Evolutionary conservation across 2,888 invertebrate species (phyloP).

Genomic region (Idaea straminata): DNA sequence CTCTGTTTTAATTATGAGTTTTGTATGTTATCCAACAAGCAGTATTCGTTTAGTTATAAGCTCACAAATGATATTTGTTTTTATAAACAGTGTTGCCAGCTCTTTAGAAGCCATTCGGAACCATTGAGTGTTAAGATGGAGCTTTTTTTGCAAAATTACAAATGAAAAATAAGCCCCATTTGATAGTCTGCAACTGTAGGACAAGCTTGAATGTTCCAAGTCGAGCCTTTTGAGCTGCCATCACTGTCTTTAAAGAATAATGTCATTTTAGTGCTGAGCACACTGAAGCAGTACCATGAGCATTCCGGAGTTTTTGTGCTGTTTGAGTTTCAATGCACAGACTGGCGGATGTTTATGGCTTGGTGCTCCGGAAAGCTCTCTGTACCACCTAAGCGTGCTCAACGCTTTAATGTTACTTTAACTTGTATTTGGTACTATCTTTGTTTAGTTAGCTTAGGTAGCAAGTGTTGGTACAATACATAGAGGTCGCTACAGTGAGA

Average conservation of each 20-base stretch:
- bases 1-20: slow-evolving; percentile 53
- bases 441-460: slow-evolving; percentile 29
- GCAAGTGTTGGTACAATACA: slow-evolving; percentile 42
- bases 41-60: slow-evolving; percentile 68
- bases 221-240: too few relatives aligned
- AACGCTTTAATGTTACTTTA: background rate
- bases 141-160: background rate
- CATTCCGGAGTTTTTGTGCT: too few relatives aligned
- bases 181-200: too few relatives aligned
- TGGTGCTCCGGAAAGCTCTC: too few relatives aligned
- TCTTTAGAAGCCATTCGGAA: background rate
- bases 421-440: slow-evolving; percentile 33
- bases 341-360: too few relatives aligned
- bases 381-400: too few relatives aligned
- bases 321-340: too few relatives aligned
- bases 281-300: too few relatives aligned
- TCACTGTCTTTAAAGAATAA: too few relatives aligned
- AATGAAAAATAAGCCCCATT: too few relatives aligned
- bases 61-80: slow-evolving; percentile 31
- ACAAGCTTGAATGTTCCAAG: too few relatives aligned
- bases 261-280: too few relatives aligned
- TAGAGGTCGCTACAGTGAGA: slow-evolving; percentile 53
- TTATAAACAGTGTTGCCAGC: slow-evolving; percentile 11
- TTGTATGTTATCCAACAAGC: slow-evolving; percentile 60
- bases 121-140: background rate